phyloP scores from a whole-genome alignment of 2,888 invertebrate species.

The Dynastes tityus region DNA sequence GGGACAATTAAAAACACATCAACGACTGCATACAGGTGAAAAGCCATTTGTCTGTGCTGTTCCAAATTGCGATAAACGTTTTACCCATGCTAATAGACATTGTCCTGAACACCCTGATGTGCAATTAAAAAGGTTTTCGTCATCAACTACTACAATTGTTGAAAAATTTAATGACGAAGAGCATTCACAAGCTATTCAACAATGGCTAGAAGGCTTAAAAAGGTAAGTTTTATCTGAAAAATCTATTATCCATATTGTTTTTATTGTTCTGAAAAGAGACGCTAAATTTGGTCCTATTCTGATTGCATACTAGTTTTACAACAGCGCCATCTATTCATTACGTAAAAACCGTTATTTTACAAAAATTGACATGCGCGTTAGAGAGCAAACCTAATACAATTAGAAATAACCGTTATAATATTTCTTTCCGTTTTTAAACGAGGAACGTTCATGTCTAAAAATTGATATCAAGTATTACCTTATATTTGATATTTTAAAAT shows the following conservation, averaged over 20 bases:
- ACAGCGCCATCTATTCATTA: background rate
- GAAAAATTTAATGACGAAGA: conserved; percentile 70
- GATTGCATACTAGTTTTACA: no score
- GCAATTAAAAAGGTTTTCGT: conserved; percentile 67
- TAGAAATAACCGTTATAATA: background rate
- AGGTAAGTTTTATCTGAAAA: conserved; percentile 61
- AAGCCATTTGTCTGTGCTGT: conserved; percentile 82
- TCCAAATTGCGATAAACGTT: conserved; percentile 77
- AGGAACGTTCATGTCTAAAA: no score
- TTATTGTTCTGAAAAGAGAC: no score
- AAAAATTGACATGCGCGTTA: no score
- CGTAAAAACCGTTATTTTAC: background rate
- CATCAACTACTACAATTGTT: conserved; percentile 63
- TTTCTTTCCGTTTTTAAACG: background rate
- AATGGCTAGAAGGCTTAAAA: conserved; percentile 71
- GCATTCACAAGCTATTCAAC: conserved; percentile 67
- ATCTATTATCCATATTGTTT: no score
- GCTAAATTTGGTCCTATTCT: conserved; percentile 53
- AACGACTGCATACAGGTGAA: conserved; percentile 83
- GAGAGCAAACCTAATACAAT: background rate
- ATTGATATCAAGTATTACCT: no score
- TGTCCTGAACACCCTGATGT: conserved; percentile 82
- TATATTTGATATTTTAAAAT: no score
- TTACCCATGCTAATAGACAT: conserved; percentile 85
- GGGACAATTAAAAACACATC: conserved; percentile 85